Base-by-base conservation (phyloP, 2,797 vertebrate species). In the Pteronotus mesoamericanus region DNA sequence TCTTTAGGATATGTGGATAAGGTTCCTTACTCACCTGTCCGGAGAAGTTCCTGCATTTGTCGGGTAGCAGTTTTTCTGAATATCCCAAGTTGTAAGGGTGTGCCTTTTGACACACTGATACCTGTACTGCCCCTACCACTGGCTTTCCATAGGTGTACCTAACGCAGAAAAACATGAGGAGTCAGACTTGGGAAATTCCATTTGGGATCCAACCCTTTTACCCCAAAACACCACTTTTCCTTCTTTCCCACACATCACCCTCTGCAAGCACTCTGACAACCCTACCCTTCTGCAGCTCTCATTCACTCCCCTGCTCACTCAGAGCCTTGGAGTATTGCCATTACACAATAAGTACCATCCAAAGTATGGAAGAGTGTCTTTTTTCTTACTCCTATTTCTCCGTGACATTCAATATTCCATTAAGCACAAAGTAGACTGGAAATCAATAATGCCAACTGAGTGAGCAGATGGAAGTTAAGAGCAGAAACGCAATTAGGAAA, bases 141-240 rank as follows among this genome's bases (percentile, higher is more conserved):
- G 98, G 97, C 89, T 98, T 98, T 34, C 98, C 98, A 2, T 98
- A 98, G 22, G 96, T 98, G n/a, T 98, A 98, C 77, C 98, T 98
- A 64, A 48, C 12, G 61, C 42, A 93, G 88, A 97, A 57, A 64
- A 94, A 22, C 32, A 34, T 1, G 9, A 74, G 7, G 46, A 55
- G 16, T 53, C 87, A 59, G 46, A 71, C 32, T 2, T 78, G 32
- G 34, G 42, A 71, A 57, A 86, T 18, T 18, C 15, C 21, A 79
- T 88, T 64, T 89, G 34, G 68, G 12, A 44, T 69, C 22, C 24
- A 37, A 3, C 90, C 72, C 34, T 66, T 8, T 37, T 61, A 29
- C 15, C 26, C 22, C 16, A 48, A 18, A 48, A 71, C 4, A 24
- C 66, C 32, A 9, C 22, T 66, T 64, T 24, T 83, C 92, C 94